Evolutionary conservation across 1,140 invertebrate species (phyloP).

Genomic region (Caenorhabditis latens): DNA sequence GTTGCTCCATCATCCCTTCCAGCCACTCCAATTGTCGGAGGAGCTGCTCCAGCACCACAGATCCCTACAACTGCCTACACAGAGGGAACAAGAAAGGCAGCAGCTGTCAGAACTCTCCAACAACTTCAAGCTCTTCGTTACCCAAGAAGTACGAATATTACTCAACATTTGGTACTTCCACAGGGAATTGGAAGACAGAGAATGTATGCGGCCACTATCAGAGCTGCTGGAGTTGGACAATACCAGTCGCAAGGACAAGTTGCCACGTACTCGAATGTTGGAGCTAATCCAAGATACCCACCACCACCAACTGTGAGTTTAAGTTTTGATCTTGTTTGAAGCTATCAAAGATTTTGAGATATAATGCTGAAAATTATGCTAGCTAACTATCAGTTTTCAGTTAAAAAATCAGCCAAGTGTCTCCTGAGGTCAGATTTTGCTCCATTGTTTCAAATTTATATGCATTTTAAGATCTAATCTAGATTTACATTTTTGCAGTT

Average conservation of each 20-base stretch:
- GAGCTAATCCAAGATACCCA: slow-evolving; percentile 32
- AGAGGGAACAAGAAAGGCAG: slow-evolving; percentile 21
- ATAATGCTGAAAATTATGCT: no score
- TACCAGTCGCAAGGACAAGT: slow-evolving; percentile 3
- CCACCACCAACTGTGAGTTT: slow-evolving; percentile 57
- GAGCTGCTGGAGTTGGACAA: slow-evolving; percentile 51
- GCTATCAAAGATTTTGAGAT: not conserved
- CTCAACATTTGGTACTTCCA: slow-evolving; percentile 43
- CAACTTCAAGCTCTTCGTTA: slow-evolving; percentile 37
- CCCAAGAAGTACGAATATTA: slow-evolving; percentile 35
- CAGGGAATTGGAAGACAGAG: slow-evolving; percentile 41
- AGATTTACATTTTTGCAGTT: no score
- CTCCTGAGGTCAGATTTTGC: no score
- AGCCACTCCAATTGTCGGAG: not conserved
- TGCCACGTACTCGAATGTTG: slow-evolving; percentile 4
- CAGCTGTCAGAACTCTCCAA: slow-evolving; percentile 51
- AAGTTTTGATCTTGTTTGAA: not conserved
- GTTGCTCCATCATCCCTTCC: slow-evolving; percentile 39
- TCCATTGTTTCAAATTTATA: no score
- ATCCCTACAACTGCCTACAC: slow-evolving; percentile 39
- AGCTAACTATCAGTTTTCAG: no score
- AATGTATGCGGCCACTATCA: slow-evolving; percentile 34
- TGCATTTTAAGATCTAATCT: no score
- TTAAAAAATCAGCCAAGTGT: no score
- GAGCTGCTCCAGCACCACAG: slow-evolving; percentile 47